Evolutionary conservation across 2,113 vertebrate species (phyloP).

Genomic region (Heliornis fulica): DNA sequence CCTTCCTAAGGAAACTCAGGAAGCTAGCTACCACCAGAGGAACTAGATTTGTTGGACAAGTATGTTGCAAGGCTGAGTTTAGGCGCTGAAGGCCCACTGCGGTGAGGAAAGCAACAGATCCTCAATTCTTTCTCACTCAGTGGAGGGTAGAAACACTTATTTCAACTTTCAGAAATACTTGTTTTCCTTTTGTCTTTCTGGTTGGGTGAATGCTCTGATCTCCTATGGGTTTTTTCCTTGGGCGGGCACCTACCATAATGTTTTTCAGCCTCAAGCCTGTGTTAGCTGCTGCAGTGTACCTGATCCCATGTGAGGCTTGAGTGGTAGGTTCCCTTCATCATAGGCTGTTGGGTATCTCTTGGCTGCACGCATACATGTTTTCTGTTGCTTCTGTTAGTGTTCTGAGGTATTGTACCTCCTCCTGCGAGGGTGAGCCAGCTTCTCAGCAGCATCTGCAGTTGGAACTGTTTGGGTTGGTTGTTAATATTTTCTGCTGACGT

Average conservation of each 20-base stretch:
- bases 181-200: neutral
- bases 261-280: neutral
- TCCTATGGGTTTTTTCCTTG: neutral
- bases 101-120: neutral
- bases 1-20: neutral
- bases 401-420: neutral
- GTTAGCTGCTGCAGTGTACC: neutral
- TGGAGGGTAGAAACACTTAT: neutral
- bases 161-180: neutral
- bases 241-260: neutral
- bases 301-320: neutral
- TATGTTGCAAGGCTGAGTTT: neutral
- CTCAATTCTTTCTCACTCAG: neutral
- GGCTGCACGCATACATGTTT: neutral
- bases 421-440: neutral
- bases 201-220: neutral
- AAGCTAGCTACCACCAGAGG: neutral
- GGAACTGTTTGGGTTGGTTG: neutral
- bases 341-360: neutral
- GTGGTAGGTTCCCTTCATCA: neutral
- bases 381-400: neutral
- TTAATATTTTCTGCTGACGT: neutral
- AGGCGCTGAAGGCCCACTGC: neutral
- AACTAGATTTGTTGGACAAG: neutral
- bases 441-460: conserved; percentile 39